Evolutionary conservation across 2,888 invertebrate genomes (phyloP).

Genomic region (Brachynemurus nebulosus): DNA sequence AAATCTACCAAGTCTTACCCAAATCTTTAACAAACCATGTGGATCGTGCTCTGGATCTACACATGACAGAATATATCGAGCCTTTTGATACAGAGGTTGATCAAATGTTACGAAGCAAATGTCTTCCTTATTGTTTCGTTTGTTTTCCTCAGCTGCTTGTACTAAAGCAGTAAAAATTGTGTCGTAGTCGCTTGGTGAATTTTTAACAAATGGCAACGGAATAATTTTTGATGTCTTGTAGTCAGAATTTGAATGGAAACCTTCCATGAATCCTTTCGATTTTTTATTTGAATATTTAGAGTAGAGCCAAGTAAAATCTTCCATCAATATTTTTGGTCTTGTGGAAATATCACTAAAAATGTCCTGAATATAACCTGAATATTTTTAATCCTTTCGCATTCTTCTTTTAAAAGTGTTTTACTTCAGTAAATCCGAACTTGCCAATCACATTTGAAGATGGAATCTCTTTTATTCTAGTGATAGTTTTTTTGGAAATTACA

Average conservation of each 20-base stretch:
- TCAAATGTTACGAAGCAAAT: constrained; percentile 21
- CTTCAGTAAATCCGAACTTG: constrained; percentile 18
- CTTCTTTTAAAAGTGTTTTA: constrained; percentile 20
- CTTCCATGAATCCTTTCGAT: constrained; percentile 21
- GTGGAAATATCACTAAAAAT: constrained; percentile 12
- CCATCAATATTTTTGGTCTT: constrained; percentile 17
- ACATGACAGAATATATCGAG: constrained; percentile 20
- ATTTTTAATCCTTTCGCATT: constrained; percentile 18
- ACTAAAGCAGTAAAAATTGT: constrained; percentile 22
- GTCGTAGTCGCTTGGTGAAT: constrained; percentile 20
- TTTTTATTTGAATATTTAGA: constrained; percentile 18
- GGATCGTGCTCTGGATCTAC: constrained; percentile 18
- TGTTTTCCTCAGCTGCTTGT: constrained; percentile 18
- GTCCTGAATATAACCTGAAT: constrained; percentile 16
- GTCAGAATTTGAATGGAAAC: constrained; percentile 14
- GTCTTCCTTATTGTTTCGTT: constrained; percentile 13
- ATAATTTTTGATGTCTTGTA: constrained; percentile 20
- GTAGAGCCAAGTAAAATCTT: constrained; percentile 22
- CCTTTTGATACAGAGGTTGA: constrained; percentile 22
- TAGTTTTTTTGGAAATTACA: constrained; percentile 11
- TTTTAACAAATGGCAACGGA: constrained; percentile 22
- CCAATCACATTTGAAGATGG: constrained; percentile 18
- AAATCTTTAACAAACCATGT: constrained; percentile 15
- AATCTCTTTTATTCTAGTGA: constrained; percentile 18
- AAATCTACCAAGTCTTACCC: constrained; percentile 24